A percentile compares a stretch with the other conserved stretches of the same genome.
These are phyloP conservation scores for Latrodectus hesperus DNA, from an alignment of 2,888 invertebrate genomes.

Conservation along the genomic window DNA sequence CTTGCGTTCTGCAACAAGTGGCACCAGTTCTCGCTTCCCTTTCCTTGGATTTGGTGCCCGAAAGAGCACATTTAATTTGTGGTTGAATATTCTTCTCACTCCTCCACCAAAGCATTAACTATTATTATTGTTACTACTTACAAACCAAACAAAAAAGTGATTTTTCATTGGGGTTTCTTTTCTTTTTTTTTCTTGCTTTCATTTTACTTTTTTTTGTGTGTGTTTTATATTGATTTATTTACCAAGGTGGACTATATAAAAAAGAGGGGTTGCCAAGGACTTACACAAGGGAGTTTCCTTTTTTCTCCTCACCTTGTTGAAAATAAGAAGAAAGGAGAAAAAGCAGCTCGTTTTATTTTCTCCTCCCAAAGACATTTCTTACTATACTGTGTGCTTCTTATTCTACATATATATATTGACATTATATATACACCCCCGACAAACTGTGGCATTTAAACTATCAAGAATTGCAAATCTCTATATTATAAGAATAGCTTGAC, in stretches of 20 bases:
- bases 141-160: constrained; percentile 1
- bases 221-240: constrained; percentile 47
- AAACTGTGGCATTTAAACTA: constrained; percentile 66
- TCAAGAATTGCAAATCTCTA: constrained; percentile 68
- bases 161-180: constrained; percentile 14
- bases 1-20: constrained; percentile 68
- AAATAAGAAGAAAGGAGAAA: background rate
- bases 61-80: constrained; percentile 63
- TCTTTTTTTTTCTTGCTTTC: constrained; percentile 22
- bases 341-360: constrained; percentile 44
- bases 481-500: constrained; percentile 66
- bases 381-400: constrained; percentile 68
- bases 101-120: constrained; percentile 58
- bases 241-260: constrained; percentile 19
- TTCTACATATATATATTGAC: constrained; percentile 60
- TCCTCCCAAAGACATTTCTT: constrained; percentile 59
- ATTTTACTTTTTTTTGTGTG: constrained; percentile 33
- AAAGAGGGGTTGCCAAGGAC: constrained; percentile 39
- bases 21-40: constrained; percentile 69
- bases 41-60: constrained; percentile 67
- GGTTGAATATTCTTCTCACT: constrained; percentile 55
- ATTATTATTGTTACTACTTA: constrained; percentile 30
- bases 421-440: constrained; percentile 64
- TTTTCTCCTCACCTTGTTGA: constrained; percentile 29
- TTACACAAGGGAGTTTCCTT: constrained; percentile 16